A percentile compares a stretch with the other conserved stretches of the same genome.
phyloP scores from a whole-genome alignment of 1,140 invertebrate species.

The Drosophila pseudoobscura region DNA sequence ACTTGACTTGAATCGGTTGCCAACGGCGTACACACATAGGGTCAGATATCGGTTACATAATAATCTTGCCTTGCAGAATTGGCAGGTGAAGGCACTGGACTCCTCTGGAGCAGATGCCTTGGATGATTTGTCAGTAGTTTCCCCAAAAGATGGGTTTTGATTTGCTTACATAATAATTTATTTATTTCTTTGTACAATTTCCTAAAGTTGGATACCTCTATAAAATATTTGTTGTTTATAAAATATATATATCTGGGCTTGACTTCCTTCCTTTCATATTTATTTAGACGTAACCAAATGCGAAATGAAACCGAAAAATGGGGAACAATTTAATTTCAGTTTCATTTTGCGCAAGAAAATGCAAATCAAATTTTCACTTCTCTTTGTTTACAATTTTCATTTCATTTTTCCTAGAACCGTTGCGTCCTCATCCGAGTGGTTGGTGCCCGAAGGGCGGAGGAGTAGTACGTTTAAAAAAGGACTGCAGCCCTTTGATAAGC shows the following conservation, averaged over 20 bases:
- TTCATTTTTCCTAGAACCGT: slow-evolving; percentile 44
- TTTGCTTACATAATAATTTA: too few relatives aligned
- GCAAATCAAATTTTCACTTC: slow-evolving; percentile 69
- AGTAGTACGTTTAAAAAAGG: slow-evolving; percentile 6
- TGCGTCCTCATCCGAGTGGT: slow-evolving; percentile 2
- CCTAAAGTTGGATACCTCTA: too few relatives aligned
- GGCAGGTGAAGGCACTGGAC: neutral
- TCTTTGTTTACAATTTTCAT: slow-evolving; percentile 53
- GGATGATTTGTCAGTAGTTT: neutral
- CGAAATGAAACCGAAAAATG: slow-evolving; percentile 7
- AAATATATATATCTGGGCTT: too few relatives aligned
- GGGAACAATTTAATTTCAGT: slow-evolving; percentile 53
- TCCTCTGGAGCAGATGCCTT: neutral
- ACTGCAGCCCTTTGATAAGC: slow-evolving; percentile 63
- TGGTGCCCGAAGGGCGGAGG: too few relatives aligned
- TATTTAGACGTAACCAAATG: slow-evolving; percentile 8
- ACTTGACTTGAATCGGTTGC: neutral
- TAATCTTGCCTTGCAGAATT: slow-evolving; percentile 10
- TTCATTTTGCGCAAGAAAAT: slow-evolving; percentile 50
- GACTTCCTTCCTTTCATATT: neutral
- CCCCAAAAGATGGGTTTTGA: too few relatives aligned
- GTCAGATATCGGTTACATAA: slow-evolving; percentile 41
- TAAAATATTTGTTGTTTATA: too few relatives aligned
- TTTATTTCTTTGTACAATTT: too few relatives aligned
- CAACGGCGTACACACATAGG: slow-evolving; percentile 9